Conservation (phyloP, 92 coral and sea anemone species). For the Parazoanthus darwini region DNA sequence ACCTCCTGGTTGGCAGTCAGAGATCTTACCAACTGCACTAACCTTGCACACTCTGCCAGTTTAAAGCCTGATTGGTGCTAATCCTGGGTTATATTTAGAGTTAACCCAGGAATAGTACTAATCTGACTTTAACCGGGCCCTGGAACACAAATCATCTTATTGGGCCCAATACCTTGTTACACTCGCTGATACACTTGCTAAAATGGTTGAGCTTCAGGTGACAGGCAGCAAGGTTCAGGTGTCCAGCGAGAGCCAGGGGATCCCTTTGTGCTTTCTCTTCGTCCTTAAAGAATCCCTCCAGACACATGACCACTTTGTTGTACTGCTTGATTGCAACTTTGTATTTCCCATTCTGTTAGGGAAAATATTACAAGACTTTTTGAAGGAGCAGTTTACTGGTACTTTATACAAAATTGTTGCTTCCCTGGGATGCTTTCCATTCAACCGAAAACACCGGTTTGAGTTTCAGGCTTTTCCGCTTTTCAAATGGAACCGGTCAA, state of each 20-base stretch:
- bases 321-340: slow-evolving; percentile 86
- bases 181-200: slow-evolving; percentile 81
- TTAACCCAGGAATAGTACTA: too few relatives aligned
- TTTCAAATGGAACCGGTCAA: neutral
- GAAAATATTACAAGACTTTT: neutral
- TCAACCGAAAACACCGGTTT: too few relatives aligned
- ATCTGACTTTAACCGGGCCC: too few relatives aligned
- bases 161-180: slow-evolving; percentile 71
- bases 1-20: too few relatives aligned
- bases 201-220: slow-evolving; percentile 79
- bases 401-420: too few relatives aligned
- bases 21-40: too few relatives aligned
- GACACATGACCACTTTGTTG: slow-evolving; percentile 61
- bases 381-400: neutral
- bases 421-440: too few relatives aligned
- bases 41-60: too few relatives aligned
- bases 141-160: too few relatives aligned
- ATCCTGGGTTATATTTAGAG: too few relatives aligned
- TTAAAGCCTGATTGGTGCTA: too few relatives aligned
- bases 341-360: slow-evolving; percentile 72
- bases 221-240: slow-evolving; percentile 89
- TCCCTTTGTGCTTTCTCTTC: slow-evolving; percentile 66
- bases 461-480: neutral
- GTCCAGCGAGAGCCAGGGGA: slow-evolving; percentile 81
- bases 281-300: slow-evolving; percentile 76